phyloP scores from a whole-genome alignment of 1,140 invertebrate genomes.

The Drosophila nannoptera region DNA sequence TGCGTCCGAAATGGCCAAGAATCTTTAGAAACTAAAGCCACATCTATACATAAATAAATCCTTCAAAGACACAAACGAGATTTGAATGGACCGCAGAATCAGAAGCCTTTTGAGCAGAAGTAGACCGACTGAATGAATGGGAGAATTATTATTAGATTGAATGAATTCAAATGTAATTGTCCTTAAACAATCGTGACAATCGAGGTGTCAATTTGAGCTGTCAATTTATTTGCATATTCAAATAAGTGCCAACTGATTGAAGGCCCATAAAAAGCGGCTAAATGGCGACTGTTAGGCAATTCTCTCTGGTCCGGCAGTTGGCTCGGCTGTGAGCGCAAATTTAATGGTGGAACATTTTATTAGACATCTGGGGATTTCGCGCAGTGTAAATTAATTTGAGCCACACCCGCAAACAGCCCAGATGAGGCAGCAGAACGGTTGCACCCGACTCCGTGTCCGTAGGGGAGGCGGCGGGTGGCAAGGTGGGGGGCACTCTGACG shows the following conservation, averaged over 20 bases:
- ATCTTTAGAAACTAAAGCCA: too few species aligned
- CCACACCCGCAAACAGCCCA: conserved; percentile 19
- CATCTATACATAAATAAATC: too few species aligned
- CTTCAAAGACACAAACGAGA: too few species aligned
- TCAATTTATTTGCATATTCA: conserved; percentile 69
- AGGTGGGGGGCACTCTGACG: conserved; percentile 18
- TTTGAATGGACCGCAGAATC: too few species aligned
- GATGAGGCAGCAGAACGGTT: not conserved
- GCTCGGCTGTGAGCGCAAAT: conserved; percentile 30
- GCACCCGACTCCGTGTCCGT: not conserved
- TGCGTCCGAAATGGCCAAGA: too few species aligned
- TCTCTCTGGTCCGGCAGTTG: conserved; percentile 5
- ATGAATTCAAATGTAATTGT: too few species aligned
- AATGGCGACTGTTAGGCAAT: conserved; percentile 37
- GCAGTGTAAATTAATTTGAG: conserved; percentile 72
- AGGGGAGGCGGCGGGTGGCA: not conserved
- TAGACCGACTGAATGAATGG: too few species aligned
- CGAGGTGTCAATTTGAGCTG: conserved; percentile 59
- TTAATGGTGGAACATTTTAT: conserved; percentile 58
- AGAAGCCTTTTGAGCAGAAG: too few species aligned
- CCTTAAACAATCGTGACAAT: conserved; percentile 11
- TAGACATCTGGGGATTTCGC: conserved; percentile 60
- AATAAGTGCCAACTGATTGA: conserved; percentile 59
- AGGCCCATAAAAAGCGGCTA: conserved; percentile 44
- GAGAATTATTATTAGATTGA: too few species aligned